Conservation (phyloP, 1,140 invertebrate genomes). For the Steinernema khuongi region DNA sequence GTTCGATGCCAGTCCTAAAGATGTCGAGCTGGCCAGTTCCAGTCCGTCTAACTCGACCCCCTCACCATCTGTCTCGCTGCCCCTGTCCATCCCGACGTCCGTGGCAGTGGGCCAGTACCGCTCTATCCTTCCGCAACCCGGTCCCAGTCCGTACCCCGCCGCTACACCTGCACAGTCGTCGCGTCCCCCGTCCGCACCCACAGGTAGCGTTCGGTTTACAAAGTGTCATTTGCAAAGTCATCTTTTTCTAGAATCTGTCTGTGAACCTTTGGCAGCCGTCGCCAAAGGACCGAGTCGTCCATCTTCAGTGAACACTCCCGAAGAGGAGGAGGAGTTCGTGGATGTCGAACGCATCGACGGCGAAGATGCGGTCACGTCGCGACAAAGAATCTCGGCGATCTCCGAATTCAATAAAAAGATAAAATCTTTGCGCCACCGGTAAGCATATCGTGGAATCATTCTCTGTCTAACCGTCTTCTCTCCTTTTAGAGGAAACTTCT, state of each 20-base stretch:
- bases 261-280: not conserved
- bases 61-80: not conserved
- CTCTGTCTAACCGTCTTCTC: not conserved
- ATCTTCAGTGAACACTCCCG: slow-evolving; percentile 2
- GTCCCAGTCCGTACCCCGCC: not conserved
- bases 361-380: slow-evolving; percentile 21
- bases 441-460: not conserved
- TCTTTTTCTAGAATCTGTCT: not conserved
- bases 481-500: slow-evolving; percentile 20
- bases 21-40: not conserved
- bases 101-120: not conserved
- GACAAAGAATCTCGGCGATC: slow-evolving; percentile 22
- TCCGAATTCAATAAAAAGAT: slow-evolving; percentile 30
- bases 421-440: slow-evolving; percentile 27
- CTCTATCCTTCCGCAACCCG: not conserved
- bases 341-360: slow-evolving; percentile 30
- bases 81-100: not conserved
- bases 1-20: not conserved
- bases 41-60: not conserved
- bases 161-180: not conserved
- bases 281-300: not conserved
- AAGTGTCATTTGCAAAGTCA: not conserved
- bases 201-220: not conserved
- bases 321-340: slow-evolving; percentile 31
- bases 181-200: not conserved